A percentile compares a stretch with the other conserved stretches of the same genome.
Conservation (phyloP, 2,797 vertebrate genomes). For the Parauchenoglanis punctatus region DNA sequence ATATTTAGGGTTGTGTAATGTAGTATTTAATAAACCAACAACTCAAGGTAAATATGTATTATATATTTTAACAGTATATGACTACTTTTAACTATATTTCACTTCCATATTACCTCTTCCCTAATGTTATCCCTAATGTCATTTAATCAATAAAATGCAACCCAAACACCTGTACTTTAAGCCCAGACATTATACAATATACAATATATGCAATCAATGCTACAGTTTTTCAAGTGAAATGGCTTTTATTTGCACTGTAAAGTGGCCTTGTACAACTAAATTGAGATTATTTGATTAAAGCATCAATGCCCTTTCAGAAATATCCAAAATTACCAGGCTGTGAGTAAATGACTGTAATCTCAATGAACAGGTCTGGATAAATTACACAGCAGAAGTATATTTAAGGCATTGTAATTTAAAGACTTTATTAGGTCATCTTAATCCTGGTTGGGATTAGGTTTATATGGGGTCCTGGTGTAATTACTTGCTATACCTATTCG, state of each 20-base stretch:
- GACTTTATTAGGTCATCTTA: background rate
- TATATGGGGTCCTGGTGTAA: background rate
- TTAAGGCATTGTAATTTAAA: slow-evolving; percentile 10
- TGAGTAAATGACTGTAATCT: background rate
- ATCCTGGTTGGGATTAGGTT: slow-evolving; percentile 7
- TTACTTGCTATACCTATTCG: background rate
- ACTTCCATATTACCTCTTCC: background rate
- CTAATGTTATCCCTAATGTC: background rate
- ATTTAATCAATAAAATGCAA: background rate
- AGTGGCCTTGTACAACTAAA: background rate
- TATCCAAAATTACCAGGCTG: background rate
- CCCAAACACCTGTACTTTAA: background rate
- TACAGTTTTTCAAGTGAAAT: background rate
- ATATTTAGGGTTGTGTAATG: background rate
- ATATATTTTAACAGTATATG: background rate
- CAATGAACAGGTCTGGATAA: background rate
- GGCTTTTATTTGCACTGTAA: background rate
- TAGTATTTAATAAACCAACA: background rate
- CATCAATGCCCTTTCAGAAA: background rate
- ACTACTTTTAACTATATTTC: background rate
- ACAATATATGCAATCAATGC: background rate
- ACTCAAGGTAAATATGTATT: background rate
- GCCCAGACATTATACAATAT: background rate
- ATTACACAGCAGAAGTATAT: background rate
- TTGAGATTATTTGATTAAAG: background rate